These are phyloP conservation scores for Carettochelys insculpta DNA, from an alignment of 2,113 vertebrate genomes.

Conservation along the genomic window DNA sequence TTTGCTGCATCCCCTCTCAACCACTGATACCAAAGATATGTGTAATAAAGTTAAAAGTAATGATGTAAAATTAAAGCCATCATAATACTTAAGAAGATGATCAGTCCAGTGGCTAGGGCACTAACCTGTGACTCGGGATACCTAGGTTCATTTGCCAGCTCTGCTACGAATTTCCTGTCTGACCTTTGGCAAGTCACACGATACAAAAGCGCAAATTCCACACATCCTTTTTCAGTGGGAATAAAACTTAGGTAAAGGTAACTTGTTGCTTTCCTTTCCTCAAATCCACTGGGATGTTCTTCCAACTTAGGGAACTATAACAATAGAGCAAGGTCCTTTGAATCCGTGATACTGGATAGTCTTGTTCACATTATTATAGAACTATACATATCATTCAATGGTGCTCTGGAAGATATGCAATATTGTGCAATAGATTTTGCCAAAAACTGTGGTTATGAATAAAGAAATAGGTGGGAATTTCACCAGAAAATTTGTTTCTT, in stretches of 20 bases:
- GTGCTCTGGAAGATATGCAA: background rate
- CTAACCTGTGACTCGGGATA: background rate
- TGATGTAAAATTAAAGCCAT: background rate
- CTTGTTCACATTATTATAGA: background rate
- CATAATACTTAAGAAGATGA: background rate
- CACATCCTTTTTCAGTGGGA: too few relatives aligned
- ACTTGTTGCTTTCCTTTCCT: too few relatives aligned
- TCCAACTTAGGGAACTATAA: too few relatives aligned
- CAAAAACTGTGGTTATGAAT: background rate
- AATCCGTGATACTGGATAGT: background rate
- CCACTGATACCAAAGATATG: background rate
- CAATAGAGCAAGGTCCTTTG: background rate
- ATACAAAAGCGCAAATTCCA: background rate
- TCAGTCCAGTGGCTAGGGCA: background rate
- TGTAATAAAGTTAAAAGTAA: background rate
- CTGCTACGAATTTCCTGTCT: background rate
- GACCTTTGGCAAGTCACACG: background rate
- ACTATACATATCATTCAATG: background rate
- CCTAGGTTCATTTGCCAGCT: background rate
- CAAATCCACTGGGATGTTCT: too few relatives aligned
- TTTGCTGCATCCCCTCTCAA: background rate
- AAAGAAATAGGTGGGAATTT: background rate
- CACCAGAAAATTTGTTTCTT: background rate
- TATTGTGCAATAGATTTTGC: fast-evolving
- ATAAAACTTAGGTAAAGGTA: too few relatives aligned